Conservation (phyloP, 1,140 invertebrate genomes). For the Pseudoatta argentina region DNA sequence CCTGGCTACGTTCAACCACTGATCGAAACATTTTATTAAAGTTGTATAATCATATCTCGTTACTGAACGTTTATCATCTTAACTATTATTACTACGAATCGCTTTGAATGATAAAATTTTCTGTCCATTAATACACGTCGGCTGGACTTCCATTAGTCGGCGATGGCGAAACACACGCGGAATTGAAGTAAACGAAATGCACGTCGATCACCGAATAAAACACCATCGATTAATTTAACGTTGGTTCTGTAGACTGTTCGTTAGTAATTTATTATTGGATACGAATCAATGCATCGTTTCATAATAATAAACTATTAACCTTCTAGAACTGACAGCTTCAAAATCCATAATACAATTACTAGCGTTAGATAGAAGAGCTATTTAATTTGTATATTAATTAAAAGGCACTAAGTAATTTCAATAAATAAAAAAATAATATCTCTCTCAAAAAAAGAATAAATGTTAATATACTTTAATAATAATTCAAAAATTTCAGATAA, state of each 20-base stretch:
- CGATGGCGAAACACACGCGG: not conserved
- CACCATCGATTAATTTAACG: not conserved
- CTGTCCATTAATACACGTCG: not conserved
- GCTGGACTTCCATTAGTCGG: not conserved
- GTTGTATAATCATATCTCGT: not conserved
- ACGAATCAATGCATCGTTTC: not conserved
- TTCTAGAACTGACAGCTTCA: too few relatives aligned
- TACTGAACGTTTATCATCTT: not conserved
- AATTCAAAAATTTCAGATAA: too few relatives aligned
- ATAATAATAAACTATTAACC: not conserved
- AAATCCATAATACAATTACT: too few relatives aligned
- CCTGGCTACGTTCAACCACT: not conserved
- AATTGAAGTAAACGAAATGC: not conserved
- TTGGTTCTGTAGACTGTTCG: not conserved
- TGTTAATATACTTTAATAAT: too few relatives aligned
- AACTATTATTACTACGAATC: slow-evolving; percentile 10
- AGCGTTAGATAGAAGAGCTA: too few relatives aligned
- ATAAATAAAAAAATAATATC: too few relatives aligned
- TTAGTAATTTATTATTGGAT: not conserved
- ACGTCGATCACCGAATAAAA: not conserved
- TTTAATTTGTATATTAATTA: too few relatives aligned
- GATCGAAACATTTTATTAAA: slow-evolving; percentile 45
- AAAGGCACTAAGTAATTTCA: too few relatives aligned
- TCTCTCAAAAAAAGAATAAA: too few relatives aligned
- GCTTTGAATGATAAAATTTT: slow-evolving; percentile 17